Evolutionary conservation across 2,888 invertebrate genomes (phyloP), one percentile per base, ranked within the genome.

Genomic region (Volucella bombylans): DNA sequence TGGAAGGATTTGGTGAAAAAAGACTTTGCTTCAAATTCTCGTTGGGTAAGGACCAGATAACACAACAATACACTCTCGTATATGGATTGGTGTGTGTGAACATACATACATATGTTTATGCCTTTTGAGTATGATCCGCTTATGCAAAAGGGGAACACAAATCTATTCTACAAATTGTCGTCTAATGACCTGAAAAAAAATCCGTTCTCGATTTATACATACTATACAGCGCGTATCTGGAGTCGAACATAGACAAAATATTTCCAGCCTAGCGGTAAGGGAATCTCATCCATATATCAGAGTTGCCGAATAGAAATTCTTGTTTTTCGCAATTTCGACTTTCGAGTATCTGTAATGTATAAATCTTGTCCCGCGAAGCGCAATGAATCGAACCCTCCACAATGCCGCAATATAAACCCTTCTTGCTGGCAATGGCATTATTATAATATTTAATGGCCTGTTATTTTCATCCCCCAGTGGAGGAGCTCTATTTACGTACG

Each of bases 371-470:
- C 64, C 79, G 73, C 73, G 61, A 67, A 73, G 38, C 61, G 79
- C 79, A 73, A 61, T 73, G 80, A 73, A 67, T 80, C 55, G 62
- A 67, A 62, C 18, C 72, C 41, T 69, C 54, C 49, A 43, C 74
- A 74, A 67, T 68, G 45, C 80, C 80, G 68, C 78, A 74, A 14
- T 57, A 79, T 74, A 64, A 80, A 85, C 80, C 85, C 71, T 80
- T 80, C 85, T 38, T 67, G 62, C 74, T 52, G 76, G 45, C 67
- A 65, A 76, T 80, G 76, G 45, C 68, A 65, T 80, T 80, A 85
- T 80, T 85, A 71, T 72, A 85, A 85, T 85, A 80, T 76, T 80
- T 85, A 85, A 85, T 80, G 85, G 85, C 57, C 76, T 85, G 76
- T 76, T 80, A 85, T 85, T 72, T 71, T 62, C 80, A 80, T 67